These are phyloP conservation scores for Apodemus agrarius DNA, from an alignment of 2,797 vertebrate genomes.

Conservation along the genomic window DNA sequence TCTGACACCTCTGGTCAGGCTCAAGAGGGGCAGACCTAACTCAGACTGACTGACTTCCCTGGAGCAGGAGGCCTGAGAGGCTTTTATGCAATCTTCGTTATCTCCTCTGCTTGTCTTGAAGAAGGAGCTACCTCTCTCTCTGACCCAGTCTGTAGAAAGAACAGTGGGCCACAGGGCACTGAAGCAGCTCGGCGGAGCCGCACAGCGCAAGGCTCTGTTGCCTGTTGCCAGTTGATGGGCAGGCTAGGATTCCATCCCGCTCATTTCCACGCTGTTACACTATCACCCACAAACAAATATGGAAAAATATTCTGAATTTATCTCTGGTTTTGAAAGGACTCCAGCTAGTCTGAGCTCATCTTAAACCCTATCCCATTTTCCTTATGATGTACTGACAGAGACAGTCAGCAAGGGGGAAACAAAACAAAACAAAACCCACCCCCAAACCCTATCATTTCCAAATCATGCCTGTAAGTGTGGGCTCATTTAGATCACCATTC, in stretches of 20 bases:
- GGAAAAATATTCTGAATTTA: constrained; percentile 31
- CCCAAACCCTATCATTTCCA: neutral
- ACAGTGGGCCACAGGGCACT: neutral
- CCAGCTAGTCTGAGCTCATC: neutral
- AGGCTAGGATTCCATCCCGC: neutral
- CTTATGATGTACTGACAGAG: neutral
- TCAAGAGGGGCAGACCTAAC: neutral
- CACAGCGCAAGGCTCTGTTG: neutral
- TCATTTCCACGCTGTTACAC: neutral
- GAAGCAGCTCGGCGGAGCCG: neutral
- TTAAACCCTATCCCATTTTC: neutral
- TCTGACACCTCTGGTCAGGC: neutral
- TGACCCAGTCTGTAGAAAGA: neutral
- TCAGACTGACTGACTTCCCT: accelerated
- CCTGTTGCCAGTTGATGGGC: neutral
- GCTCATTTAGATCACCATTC: neutral
- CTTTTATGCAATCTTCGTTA: accelerated
- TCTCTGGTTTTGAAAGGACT: neutral
- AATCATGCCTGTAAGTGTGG: neutral
- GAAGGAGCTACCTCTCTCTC: neutral
- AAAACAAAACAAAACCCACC: neutral
- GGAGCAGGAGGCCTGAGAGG: accelerated
- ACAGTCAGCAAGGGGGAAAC: neutral
- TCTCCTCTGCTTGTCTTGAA: neutral
- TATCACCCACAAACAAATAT: neutral